Evolutionary conservation across 2,797 vertebrate species (phyloP).

Genomic region (Pseudomugil tenellus): DNA sequence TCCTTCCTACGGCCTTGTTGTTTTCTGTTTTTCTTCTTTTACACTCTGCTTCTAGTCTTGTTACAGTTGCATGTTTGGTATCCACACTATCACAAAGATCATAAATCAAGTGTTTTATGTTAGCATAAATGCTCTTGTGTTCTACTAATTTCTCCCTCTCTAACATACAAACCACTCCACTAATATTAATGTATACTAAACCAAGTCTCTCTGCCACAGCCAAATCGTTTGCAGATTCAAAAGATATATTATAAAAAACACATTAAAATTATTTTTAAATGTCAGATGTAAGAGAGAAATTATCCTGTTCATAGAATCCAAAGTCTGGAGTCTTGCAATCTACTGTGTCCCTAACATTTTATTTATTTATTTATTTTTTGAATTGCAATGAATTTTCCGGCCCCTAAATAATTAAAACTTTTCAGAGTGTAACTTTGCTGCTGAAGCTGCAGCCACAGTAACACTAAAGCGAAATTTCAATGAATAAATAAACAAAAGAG

Average conservation of each 20-base stretch:
- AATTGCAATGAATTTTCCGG: not conserved
- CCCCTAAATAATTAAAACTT: not conserved
- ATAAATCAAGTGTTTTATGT: not conserved
- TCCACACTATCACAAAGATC: not conserved
- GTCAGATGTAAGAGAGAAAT: constrained; percentile 6
- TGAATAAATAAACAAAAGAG: constrained; percentile 4
- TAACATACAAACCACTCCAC: not conserved
- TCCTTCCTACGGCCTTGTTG: too few species aligned
- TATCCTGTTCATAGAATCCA: not conserved
- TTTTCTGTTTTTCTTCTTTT: too few species aligned
- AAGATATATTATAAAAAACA: not conserved
- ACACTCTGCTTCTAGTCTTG: not conserved
- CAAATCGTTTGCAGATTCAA: not conserved
- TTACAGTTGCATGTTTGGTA: not conserved
- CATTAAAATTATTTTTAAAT: not conserved
- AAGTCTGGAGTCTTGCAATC: not conserved
- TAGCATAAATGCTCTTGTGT: not conserved
- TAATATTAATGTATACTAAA: not conserved
- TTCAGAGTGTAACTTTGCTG: not conserved
- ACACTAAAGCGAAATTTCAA: not conserved
- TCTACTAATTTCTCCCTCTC: not conserved
- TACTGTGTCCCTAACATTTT: not conserved
- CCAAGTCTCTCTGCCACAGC: not conserved
- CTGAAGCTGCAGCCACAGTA: not conserved
- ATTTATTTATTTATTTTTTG: not conserved